These are phyloP conservation scores for Cydia pomonella DNA, from an alignment of 1,140 invertebrate species.

Conservation along the genomic window DNA sequence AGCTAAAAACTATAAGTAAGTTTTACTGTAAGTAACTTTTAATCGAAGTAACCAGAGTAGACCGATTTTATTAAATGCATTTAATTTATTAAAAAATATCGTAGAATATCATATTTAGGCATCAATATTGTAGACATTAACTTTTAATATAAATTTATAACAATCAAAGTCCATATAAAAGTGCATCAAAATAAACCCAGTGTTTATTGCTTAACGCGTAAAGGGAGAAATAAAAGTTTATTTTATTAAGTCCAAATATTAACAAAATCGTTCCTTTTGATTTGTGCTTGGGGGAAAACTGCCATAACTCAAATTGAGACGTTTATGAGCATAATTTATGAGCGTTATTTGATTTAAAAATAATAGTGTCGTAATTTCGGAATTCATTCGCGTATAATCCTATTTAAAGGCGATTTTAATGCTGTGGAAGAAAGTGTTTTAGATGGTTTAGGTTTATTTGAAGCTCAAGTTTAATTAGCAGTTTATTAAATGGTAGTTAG, in stretches of 20 bases:
- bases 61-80: no score
- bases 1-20: no score
- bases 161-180: neutral
- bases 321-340: slow-evolving; percentile 32
- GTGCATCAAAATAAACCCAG: neutral
- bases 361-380: slow-evolving; percentile 26
- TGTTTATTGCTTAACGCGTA: neutral
- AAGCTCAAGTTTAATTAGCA: neutral
- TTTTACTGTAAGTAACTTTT: no score
- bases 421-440: neutral
- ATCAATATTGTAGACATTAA: neutral
- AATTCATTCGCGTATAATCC: slow-evolving; percentile 5
- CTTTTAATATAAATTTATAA: neutral
- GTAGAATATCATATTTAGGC: no score
- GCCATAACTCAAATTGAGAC: slow-evolving; percentile 32
- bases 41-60: no score
- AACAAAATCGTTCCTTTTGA: slow-evolving; percentile 31
- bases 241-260: slow-evolving; percentile 33
- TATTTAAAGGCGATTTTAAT: neutral
- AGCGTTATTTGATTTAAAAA: slow-evolving; percentile 32
- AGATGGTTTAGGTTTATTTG: neutral
- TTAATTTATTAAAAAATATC: no score
- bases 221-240: slow-evolving; percentile 20
- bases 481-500: neutral
- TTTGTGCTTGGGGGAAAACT: slow-evolving; percentile 22